phyloP scores from a whole-genome alignment of 2,113 vertebrate genomes.

The Isurus oxyrinchus region DNA sequence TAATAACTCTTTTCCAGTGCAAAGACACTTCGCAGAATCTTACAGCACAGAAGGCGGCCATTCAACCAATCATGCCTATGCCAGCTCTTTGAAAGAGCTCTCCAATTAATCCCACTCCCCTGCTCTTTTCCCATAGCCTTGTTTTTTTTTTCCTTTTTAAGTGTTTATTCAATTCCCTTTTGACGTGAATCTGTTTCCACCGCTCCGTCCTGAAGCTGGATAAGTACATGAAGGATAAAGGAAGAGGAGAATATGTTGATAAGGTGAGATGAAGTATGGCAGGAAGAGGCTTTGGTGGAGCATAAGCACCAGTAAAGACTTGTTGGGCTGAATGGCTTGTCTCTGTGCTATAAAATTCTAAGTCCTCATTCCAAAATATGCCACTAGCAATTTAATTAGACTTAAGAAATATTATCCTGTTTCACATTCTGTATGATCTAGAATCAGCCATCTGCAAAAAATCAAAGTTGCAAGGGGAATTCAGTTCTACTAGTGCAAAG shows the following conservation, averaged over 20 bases:
- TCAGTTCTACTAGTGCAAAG: background rate
- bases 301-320: background rate
- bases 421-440: background rate
- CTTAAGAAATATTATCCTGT: background rate
- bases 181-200: background rate
- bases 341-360: background rate
- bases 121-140: background rate
- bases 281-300: background rate
- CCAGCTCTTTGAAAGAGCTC: background rate
- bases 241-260: background rate
- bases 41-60: background rate
- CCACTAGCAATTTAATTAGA: background rate
- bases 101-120: background rate
- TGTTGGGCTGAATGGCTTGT: background rate
- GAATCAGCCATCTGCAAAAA: background rate
- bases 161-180: background rate
- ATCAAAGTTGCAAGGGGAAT: background rate
- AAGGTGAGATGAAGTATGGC: background rate
- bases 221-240: background rate
- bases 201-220: background rate
- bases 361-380: background rate
- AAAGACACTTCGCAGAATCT: background rate
- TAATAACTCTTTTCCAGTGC: constrained; percentile 22
- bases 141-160: background rate
- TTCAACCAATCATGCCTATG: background rate